Percentiles rank a stretch among this genome's conserved stretches.
Conservation (phyloP, 2,797 vertebrate species). For the Phoxinus dragarum region DNA sequence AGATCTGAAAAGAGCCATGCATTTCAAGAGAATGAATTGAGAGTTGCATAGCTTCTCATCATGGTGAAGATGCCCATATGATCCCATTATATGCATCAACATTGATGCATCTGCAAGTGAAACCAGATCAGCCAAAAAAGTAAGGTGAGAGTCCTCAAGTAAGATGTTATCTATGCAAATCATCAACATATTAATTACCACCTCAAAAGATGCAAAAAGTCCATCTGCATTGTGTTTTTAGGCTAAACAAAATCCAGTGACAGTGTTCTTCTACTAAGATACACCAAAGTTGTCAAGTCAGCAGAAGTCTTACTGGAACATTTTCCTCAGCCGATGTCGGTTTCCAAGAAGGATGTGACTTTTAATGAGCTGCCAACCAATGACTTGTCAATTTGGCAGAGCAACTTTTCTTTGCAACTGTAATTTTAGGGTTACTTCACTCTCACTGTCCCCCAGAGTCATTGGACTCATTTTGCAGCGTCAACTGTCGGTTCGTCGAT, state of each 20-base stretch:
- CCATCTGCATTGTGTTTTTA: conserved; percentile 50
- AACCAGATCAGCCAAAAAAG: not conserved
- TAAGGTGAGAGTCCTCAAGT: not conserved
- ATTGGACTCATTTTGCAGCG: not conserved
- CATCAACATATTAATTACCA: not conserved
- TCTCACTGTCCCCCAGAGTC: conserved; percentile 4
- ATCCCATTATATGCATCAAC: not conserved
- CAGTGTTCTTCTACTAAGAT: conserved; percentile 23
- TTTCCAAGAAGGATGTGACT: conserved; percentile 54
- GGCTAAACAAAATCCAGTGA: conserved; percentile 42
- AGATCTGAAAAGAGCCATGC: conserved; percentile 25
- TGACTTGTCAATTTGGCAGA: conserved; percentile 27
- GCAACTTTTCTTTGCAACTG: conserved; percentile 37
- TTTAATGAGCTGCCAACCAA: conserved; percentile 57
- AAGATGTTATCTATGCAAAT: not conserved
- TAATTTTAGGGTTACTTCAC: conserved; percentile 46
- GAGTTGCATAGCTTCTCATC: not conserved
- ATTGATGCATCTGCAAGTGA: not conserved
- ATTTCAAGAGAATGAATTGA: conserved; percentile 14
- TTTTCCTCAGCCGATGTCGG: conserved; percentile 48
- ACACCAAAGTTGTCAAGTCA: conserved; percentile 49
- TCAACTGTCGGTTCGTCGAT: not conserved
- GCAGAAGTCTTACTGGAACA: conserved; percentile 52
- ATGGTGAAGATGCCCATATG: not conserved
- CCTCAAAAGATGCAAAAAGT: not conserved